A percentile compares a stretch with the other conserved stretches of the same genome.
Conservation (phyloP, 2,888 invertebrate species). For the Esperia sulphurella region DNA sequence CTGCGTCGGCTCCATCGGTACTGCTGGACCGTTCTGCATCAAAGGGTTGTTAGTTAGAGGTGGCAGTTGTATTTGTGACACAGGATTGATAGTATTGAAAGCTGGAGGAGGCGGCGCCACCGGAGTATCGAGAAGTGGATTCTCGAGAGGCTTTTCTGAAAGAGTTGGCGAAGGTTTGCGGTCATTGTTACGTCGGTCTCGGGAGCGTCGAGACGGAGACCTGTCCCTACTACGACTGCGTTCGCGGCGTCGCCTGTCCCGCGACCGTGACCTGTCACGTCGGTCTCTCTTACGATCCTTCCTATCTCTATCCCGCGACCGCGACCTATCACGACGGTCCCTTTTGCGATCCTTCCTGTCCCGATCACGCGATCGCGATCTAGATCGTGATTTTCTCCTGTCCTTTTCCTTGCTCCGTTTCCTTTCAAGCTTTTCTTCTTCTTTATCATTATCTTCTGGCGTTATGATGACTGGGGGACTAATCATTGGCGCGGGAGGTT, state of each 20-base stretch:
- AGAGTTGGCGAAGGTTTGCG: constrained; percentile 58
- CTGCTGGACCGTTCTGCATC: constrained; percentile 12
- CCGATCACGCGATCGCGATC: constrained; percentile 55
- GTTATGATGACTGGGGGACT: constrained; percentile 42
- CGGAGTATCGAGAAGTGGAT: constrained; percentile 17
- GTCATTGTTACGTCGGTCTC: constrained; percentile 58
- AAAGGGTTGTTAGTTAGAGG: constrained; percentile 13
- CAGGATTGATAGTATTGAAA: constrained; percentile 20
- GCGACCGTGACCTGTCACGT: constrained; percentile 67
- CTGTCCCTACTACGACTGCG: constrained; percentile 77
- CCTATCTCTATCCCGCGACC: constrained; percentile 80
- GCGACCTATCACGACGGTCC: constrained; percentile 71
- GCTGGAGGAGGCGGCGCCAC: constrained; percentile 17
- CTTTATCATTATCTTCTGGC: constrained; percentile 40
- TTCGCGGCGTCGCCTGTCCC: constrained; percentile 75
- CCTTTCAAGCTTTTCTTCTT: constrained; percentile 42
- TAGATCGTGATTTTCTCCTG: constrained; percentile 45
- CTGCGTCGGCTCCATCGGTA: constrained; percentile 5
- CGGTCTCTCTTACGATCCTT: constrained; percentile 81
- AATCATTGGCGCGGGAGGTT: constrained; percentile 54
- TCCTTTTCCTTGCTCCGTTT: constrained; percentile 53
- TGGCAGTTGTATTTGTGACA: constrained; percentile 4
- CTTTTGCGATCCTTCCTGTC: constrained; percentile 67
- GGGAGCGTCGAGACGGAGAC: constrained; percentile 58
- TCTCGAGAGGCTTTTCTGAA: constrained; percentile 38